These are phyloP conservation scores for Ostrea denselamellosa DNA, from an alignment of 1,140 invertebrate genomes.

Conservation along the genomic window DNA sequence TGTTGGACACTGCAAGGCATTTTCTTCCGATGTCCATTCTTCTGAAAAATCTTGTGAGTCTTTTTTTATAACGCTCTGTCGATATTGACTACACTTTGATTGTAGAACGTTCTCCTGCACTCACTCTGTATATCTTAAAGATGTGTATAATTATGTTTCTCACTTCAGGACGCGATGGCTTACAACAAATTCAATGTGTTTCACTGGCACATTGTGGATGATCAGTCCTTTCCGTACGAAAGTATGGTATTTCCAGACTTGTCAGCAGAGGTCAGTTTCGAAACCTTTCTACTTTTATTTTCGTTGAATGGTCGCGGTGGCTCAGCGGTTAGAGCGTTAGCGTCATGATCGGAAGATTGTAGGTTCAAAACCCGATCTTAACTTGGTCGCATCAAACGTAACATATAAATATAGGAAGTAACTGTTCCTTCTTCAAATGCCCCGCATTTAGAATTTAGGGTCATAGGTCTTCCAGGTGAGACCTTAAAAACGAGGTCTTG, in stretches of 20 bases:
- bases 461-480: too few relatives aligned
- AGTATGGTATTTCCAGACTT: constrained; percentile 81
- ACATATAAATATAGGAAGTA: too few relatives aligned
- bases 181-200: constrained; percentile 80
- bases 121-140: not conserved
- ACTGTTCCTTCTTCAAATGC: too few relatives aligned
- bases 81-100: not conserved
- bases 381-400: too few relatives aligned
- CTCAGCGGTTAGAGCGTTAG: too few relatives aligned
- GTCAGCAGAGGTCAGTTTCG: constrained; percentile 66
- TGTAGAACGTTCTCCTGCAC: not conserved
- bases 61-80: not conserved
- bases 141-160: not conserved
- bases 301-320: too few relatives aligned
- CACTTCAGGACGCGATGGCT: constrained; percentile 72
- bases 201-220: constrained; percentile 84
- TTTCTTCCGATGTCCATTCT: constrained; percentile 72
- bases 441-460: too few relatives aligned
- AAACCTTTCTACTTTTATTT: too few relatives aligned
- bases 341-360: too few relatives aligned
- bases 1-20: constrained; percentile 80
- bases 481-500: too few relatives aligned
- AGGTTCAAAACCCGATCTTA: too few relatives aligned
- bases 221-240: constrained; percentile 82
- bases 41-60: constrained; percentile 64